phyloP scores from a whole-genome alignment of 2,113 vertebrate species.

The Australoheros scitulus region DNA sequence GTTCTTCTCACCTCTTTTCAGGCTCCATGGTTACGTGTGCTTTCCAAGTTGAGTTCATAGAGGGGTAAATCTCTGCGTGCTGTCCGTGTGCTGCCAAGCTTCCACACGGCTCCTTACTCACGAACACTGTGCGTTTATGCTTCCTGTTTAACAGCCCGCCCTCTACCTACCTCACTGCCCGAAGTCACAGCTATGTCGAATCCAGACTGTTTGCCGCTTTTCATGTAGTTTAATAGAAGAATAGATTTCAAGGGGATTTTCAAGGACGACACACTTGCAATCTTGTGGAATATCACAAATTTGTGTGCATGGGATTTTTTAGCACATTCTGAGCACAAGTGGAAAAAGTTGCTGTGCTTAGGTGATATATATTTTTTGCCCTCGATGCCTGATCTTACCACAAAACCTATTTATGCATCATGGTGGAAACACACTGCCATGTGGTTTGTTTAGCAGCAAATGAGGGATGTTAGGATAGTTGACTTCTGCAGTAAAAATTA shows the following conservation, averaged over 20 bases:
- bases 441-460: background rate
- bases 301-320: too few species aligned
- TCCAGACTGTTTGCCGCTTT: background rate
- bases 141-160: conserved; percentile 23
- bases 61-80: background rate
- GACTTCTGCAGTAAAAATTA: background rate
- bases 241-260: background rate
- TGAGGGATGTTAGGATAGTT: background rate
- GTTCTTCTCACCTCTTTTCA: conserved; percentile 36
- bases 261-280: too few species aligned
- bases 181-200: background rate
- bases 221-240: background rate
- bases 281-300: too few species aligned
- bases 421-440: too few species aligned
- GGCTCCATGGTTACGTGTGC: conserved; percentile 31
- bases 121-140: background rate
- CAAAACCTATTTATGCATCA: too few species aligned
- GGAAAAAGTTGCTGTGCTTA: too few species aligned
- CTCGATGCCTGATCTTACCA: too few species aligned
- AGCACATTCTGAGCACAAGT: too few species aligned
- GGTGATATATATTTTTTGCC: too few species aligned
- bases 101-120: rapidly evolving
- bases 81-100: too few species aligned
- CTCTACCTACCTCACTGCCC: background rate
- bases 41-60: background rate